These are phyloP conservation scores for Bos javanicus DNA, from an alignment of 2,113 vertebrate species.

Conservation along the genomic window DNA sequence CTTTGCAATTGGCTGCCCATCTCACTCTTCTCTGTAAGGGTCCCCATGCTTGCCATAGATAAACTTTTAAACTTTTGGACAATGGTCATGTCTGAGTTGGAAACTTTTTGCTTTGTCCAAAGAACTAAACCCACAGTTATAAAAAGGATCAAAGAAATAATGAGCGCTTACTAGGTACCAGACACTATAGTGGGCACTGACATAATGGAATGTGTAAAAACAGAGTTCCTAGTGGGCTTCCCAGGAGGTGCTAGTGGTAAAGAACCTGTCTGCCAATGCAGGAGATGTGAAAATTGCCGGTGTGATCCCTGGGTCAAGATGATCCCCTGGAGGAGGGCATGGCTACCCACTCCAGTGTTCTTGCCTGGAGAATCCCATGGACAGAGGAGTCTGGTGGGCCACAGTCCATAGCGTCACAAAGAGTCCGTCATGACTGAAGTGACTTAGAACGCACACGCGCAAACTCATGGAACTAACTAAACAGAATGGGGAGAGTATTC, in stretches of 20 bases:
- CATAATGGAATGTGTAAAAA: background rate
- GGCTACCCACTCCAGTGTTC: background rate
- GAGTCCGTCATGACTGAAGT: background rate
- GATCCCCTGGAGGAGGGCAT: background rate
- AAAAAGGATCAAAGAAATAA: background rate
- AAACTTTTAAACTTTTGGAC: background rate
- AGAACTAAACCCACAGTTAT: background rate
- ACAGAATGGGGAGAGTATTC: background rate
- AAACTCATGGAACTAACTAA: background rate
- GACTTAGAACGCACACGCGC: background rate
- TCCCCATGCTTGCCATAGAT: background rate
- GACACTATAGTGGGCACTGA: background rate
- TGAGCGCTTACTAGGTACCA: background rate
- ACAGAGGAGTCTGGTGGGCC: background rate
- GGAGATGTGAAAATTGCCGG: background rate
- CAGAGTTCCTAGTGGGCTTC: background rate
- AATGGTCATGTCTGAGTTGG: background rate
- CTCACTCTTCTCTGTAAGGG: background rate
- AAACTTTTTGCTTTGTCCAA: background rate
- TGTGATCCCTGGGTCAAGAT: background rate
- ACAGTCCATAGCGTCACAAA: background rate
- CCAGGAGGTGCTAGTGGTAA: background rate
- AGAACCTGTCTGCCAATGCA: background rate
- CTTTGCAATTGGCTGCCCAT: background rate
- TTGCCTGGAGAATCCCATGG: background rate